Evolutionary conservation across 2,888 invertebrate genomes (phyloP), one percentile per base, ranked within the genome.

Genomic region (Opisthograptis luteolata): DNA sequence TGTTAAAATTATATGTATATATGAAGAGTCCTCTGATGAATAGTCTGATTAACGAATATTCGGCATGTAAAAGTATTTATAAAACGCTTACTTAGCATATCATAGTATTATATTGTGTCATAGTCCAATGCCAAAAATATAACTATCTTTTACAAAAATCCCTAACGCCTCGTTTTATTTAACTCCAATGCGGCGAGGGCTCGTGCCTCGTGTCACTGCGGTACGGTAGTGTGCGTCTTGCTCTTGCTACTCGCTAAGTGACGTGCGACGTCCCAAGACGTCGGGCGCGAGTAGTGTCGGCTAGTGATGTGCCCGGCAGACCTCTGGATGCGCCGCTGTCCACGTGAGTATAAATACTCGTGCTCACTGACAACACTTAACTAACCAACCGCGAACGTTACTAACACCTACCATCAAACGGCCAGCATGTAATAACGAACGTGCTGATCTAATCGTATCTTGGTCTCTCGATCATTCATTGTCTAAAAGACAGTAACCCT

Each of bases 31-130:
- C 89, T 89, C 87, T 89, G 82, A 88, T 82, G 87, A 88, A 90
- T 89, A 89, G 89, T 89, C 89, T 90, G 90, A 90, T 87, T 88
- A 89, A 86, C 84, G 78, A 89, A 87, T 89, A 88, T 89, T 88
- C 87, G 89, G 89, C 89, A 89, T 89, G 89, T 89, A 87, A 89
- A 89, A 88, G 89, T 90, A 89, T 90, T 89, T 88, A 89, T 89
- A 88, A 90, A 90, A 88, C 90, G 90, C 90, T 90, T 90, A 90
- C 87, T 88, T 90, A 90, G 90, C 90, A 90, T 90, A 90, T 90
- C 90, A 90, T 90, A 89, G 90, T 90, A 90, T 90, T 89, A 89
- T 90, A 90, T 90, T 89, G 90, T 89, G 90, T 90, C 90, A 90
- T 90, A 90, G 90, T 90, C 90, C 88, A 89, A 90, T 89, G 90